Percentiles rank a stretch among this genome's conserved stretches.
These are phyloP conservation scores for Polydrusus tereticollis DNA, from an alignment of 2,888 invertebrate genomes.

Conservation along the genomic window DNA sequence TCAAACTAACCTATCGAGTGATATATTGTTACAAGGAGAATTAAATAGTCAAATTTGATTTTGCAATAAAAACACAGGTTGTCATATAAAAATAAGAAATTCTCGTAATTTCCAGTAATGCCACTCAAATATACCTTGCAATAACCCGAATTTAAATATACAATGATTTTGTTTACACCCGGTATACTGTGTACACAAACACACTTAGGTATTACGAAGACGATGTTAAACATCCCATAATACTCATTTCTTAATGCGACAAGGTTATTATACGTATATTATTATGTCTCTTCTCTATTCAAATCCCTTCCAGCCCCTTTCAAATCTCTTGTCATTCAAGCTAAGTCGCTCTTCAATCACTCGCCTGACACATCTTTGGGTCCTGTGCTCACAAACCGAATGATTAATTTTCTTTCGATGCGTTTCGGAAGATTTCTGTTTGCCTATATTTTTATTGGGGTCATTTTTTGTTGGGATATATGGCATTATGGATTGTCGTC, in stretches of 20 bases:
- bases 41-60: no score
- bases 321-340: constrained; percentile 43
- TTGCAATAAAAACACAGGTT: no score
- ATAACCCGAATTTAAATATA: no score
- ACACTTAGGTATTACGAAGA: background rate
- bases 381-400: constrained; percentile 31
- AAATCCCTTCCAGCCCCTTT: constrained; percentile 7
- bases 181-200: no score
- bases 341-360: constrained; percentile 42
- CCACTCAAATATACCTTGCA: no score
- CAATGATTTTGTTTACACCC: no score
- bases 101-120: no score
- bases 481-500: constrained; percentile 24
- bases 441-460: constrained; percentile 43
- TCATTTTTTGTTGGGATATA: constrained; percentile 26
- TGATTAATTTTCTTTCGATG: constrained; percentile 42
- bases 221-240: background rate
- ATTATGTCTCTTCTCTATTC: constrained; percentile 22
- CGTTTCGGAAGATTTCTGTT: constrained; percentile 40
- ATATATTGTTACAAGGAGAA: no score
- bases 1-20: no score
- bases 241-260: constrained; percentile 29
- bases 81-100: no score
- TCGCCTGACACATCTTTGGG: constrained; percentile 29
- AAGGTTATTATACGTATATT: constrained; percentile 36